phyloP scores from a whole-genome alignment of 2,797 vertebrate species.

The Crocidura indochinensis region DNA sequence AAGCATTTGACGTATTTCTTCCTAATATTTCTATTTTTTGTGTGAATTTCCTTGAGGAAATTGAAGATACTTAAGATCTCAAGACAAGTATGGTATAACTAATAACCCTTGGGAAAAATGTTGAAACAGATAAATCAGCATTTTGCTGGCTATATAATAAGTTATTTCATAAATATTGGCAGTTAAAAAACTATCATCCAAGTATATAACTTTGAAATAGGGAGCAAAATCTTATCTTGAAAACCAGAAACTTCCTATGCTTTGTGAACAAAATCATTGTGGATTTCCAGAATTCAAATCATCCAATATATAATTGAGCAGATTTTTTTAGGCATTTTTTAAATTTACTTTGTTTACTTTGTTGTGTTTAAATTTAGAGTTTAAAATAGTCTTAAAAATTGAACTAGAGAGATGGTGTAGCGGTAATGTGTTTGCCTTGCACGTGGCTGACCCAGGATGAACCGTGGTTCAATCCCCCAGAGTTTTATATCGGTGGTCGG shows the following conservation, averaged over 20 bases:
- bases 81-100: neutral
- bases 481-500: too few relatives aligned
- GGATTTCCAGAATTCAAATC: neutral
- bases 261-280: neutral
- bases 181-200: neutral
- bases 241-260: neutral
- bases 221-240: neutral
- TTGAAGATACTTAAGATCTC: neutral
- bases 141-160: too few relatives aligned
- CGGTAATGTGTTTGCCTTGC: too few relatives aligned
- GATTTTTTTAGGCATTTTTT: neutral
- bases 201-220: neutral
- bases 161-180: neutral
- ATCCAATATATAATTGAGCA: neutral
- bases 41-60: neutral
- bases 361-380: neutral
- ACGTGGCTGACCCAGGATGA: neutral
- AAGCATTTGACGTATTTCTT: neutral
- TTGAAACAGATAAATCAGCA: neutral
- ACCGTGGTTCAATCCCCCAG: too few relatives aligned
- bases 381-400: neutral
- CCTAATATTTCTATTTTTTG: neutral
- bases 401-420: too few relatives aligned
- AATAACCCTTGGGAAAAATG: neutral
- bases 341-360: neutral